These are phyloP conservation scores for Acronicta alni DNA, from an alignment of 2,888 invertebrate genomes.

Conservation along the genomic window DNA sequence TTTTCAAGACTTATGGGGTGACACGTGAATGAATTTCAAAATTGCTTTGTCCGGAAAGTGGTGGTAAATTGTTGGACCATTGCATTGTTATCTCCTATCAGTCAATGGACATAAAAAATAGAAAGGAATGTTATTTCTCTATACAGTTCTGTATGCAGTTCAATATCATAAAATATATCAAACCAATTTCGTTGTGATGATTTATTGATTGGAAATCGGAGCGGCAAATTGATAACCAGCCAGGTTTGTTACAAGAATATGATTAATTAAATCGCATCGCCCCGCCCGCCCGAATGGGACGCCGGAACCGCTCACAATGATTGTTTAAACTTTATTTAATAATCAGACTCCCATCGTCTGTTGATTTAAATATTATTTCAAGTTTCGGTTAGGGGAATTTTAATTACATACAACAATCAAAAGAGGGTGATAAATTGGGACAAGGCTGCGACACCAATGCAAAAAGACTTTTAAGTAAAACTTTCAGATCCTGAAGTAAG, in stretches of 20 bases:
- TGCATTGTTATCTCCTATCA: constrained; percentile 5
- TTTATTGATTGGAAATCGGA: constrained; percentile 46
- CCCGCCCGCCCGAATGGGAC: constrained; percentile 19
- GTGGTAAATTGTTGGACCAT: constrained; percentile 27
- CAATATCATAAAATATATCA: constrained; percentile 32
- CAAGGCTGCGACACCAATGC: constrained; percentile 14
- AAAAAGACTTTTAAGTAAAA: not conserved
- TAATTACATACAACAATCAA: constrained; percentile 34
- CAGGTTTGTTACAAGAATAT: constrained; percentile 50
- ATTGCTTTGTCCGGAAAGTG: constrained; percentile 35
- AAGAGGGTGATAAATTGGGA: constrained; percentile 15
- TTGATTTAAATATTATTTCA: constrained; percentile 41
- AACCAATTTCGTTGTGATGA: constrained; percentile 38
- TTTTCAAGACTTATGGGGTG: constrained; percentile 42
- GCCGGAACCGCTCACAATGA: constrained; percentile 39
- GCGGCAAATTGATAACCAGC: constrained; percentile 48
- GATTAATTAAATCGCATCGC: constrained; percentile 47
- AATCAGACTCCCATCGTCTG: constrained; percentile 32
- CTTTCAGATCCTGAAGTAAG: too few species aligned
- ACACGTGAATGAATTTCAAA: constrained; percentile 44
- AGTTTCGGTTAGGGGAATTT: constrained; percentile 29
- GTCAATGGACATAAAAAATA: too few species aligned
- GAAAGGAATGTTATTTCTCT: not conserved
- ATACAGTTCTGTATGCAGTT: constrained; percentile 16
- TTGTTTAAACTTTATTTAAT: constrained; percentile 50